These are phyloP conservation scores for Mycteria americana DNA, from an alignment of 2,797 vertebrate genomes.

Conservation along the genomic window DNA sequence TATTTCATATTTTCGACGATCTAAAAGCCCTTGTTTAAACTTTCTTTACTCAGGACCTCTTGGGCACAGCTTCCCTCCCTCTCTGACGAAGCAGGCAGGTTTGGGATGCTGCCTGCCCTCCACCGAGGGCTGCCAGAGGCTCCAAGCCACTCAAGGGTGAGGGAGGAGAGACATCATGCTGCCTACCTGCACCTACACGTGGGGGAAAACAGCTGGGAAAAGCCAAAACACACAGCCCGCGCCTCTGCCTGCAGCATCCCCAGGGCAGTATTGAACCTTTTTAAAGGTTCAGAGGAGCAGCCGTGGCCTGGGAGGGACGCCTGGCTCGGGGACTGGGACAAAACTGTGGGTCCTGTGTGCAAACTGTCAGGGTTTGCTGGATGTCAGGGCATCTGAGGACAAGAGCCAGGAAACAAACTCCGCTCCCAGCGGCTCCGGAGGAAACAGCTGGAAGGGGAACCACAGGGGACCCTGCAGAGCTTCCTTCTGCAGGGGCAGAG, in stretches of 20 bases:
- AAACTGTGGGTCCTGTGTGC: not conserved
- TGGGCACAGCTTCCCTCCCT: accelerated
- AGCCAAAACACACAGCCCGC: not conserved
- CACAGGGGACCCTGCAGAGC: not conserved
- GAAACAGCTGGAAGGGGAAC: not conserved
- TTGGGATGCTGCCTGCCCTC: not conserved
- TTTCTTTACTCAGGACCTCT: not conserved
- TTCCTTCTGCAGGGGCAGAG: not conserved
- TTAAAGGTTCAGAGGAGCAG: not conserved
- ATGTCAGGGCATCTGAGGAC: not conserved
- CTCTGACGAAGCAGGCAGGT: not conserved
- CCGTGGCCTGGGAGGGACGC: not conserved
- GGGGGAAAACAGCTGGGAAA: not conserved
- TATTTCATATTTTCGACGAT: not conserved
- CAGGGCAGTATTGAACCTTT: not conserved
- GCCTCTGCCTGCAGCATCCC: not conserved
- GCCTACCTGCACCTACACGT: not conserved
- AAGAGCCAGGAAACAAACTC: not conserved
- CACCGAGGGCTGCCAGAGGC: not conserved
- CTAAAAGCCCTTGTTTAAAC: not conserved
- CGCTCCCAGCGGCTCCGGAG: not conserved
- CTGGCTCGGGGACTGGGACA: not conserved
- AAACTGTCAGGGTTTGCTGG: not conserved
- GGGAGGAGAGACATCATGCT: not conserved
- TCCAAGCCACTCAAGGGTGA: not conserved